Evolutionary conservation across 2,113 vertebrate species (phyloP).

Genomic region (Athene noctua): DNA sequence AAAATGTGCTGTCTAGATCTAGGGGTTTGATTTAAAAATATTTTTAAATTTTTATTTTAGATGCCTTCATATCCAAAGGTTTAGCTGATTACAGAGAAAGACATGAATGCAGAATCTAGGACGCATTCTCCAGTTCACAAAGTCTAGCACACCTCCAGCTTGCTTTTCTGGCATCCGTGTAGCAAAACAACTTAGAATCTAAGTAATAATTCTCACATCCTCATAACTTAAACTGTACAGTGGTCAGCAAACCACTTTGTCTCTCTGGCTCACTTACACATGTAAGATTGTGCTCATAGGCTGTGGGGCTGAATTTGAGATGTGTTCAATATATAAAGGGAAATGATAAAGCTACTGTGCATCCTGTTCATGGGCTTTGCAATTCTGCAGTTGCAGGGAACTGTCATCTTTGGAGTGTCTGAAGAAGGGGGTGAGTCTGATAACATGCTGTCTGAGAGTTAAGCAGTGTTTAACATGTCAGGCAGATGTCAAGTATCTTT

Average conservation of each 20-base stretch:
- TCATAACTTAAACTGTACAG: background rate
- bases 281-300: background rate
- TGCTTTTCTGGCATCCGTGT: background rate
- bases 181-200: background rate
- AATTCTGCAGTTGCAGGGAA: background rate
- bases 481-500: background rate
- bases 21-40: fast-evolving
- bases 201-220: background rate
- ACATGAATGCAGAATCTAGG: background rate
- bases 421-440: background rate
- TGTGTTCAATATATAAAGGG: background rate
- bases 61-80: background rate
- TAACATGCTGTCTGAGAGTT: background rate
- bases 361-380: background rate
- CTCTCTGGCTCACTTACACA: background rate
- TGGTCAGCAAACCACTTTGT: background rate
- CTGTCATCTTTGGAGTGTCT: background rate
- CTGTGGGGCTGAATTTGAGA: background rate
- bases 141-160: background rate
- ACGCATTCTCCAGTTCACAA: background rate
- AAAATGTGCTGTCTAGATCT: background rate
- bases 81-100: background rate
- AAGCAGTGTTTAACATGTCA: background rate
- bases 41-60: background rate
- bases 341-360: background rate